A percentile compares a stretch with the other conserved stretches of the same genome.
Evolutionary conservation across 2,113 vertebrate species (phyloP).

Genomic region (Zingel zingel): DNA sequence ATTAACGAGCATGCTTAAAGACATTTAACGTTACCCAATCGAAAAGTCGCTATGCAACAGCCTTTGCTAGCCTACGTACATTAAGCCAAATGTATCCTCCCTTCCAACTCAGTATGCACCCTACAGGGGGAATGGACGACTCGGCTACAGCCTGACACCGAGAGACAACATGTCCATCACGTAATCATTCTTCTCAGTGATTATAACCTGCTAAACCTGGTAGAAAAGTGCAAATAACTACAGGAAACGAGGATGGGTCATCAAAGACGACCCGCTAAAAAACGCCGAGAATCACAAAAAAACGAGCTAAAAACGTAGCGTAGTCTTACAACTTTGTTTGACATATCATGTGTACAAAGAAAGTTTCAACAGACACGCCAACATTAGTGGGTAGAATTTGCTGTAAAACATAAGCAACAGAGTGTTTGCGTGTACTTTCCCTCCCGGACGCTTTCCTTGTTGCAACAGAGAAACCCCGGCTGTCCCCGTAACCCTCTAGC

Average conservation of each 20-base stretch:
- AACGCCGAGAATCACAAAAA: constrained; percentile 6
- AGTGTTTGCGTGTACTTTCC: not conserved
- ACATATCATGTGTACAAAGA: constrained; percentile 48
- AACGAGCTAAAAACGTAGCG: constrained; percentile 32
- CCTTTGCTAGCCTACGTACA: not conserved
- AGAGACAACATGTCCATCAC: not conserved
- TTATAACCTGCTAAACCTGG: not conserved
- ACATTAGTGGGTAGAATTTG: not conserved
- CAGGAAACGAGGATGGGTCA: constrained; percentile 32
- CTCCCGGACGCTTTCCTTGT: constrained; percentile 31
- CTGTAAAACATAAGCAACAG: constrained; percentile 18
- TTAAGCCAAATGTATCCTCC: not conserved
- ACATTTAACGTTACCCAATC: not conserved
- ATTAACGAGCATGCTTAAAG: not conserved
- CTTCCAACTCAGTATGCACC: constrained; percentile 2
- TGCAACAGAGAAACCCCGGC: constrained; percentile 63
- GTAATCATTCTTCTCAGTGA: not conserved
- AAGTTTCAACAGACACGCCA: constrained; percentile 51
- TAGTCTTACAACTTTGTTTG: constrained; percentile 63
- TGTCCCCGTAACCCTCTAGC: constrained; percentile 76
- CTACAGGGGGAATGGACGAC: not conserved
- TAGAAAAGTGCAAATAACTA: not conserved
- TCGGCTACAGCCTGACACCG: not conserved
- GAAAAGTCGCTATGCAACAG: constrained; percentile 11
- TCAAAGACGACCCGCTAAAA: constrained; percentile 23